Evolutionary conservation across 2,797 vertebrate genomes (phyloP), one percentile per base, ranked within the genome.

Genomic region (Micrastur ruficollis): DNA sequence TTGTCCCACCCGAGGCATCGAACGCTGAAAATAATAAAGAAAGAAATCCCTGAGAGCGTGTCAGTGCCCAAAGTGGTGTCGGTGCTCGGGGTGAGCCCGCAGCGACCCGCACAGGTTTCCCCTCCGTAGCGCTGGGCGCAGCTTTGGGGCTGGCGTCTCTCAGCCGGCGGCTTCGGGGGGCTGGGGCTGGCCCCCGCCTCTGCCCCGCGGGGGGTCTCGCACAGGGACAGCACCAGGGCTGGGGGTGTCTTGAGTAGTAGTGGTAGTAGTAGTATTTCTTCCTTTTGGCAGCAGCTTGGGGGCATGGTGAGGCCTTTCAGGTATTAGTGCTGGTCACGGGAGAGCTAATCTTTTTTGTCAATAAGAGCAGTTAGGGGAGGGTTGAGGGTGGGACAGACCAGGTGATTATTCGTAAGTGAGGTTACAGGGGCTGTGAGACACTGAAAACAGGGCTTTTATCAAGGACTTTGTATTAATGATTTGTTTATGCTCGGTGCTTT

Each of bases 191-290:
- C 16, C 14, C 21, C 46, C 10, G 4, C 2, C 84, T 31, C 16
- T 47, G 13, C 22, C 21, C 40, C 2, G 0, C 0, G 2, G 15
- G 75, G 21, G 14, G 6, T 72, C 17, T 32, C 7, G 1, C 62
- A 18, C 42, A 14, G n/a, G 18, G 68, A 25, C 31, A 44, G 46
- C 63, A 19, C 19, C 46, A 32, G 36, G 34, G 71, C 13, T 47
- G 0, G 42, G 18, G 42, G n/a, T 12, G 1, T 49, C n/a, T 25
- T 8, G 11, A 65, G 4, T 14, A 13, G 6, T 44, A 52, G 3
- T 44, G 15, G 2, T 32, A 40, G 3, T 23, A 34, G 5, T 14
- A 6, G 2, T 3, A 34, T 31, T 90, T 62, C n/a, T 62, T 34
- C 44, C 65, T 44, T 38, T 32, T 50, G 68, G 65, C 73, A 81